Conservation (phyloP, 2,113 vertebrate genomes). For the Neopipo cinnamomea region DNA sequence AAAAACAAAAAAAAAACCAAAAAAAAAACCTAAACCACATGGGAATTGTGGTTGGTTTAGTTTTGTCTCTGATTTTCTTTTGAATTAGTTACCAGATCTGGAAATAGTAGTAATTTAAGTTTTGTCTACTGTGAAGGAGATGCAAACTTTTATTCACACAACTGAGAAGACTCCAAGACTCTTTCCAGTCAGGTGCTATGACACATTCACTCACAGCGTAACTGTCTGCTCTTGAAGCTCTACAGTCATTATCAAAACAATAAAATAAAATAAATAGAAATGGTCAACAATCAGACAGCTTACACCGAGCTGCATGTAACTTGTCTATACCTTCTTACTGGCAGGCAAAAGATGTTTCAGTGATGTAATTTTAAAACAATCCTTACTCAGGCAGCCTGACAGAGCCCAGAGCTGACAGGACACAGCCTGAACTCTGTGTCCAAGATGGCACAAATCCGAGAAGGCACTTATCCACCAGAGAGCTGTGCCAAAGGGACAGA, state of each 20-base stretch:
- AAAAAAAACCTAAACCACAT: neutral
- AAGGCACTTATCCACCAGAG: neutral
- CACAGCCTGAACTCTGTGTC: neutral
- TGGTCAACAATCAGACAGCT: neutral
- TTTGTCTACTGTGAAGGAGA: neutral
- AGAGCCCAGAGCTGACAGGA: constrained; percentile 53
- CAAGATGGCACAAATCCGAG: constrained; percentile 45
- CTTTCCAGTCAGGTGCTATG: neutral
- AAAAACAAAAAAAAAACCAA: neutral
- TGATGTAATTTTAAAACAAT: constrained; percentile 43
- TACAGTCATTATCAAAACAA: neutral
- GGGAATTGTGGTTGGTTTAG: neutral
- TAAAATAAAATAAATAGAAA: neutral
- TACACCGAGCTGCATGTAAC: neutral
- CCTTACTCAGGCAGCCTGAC: constrained; percentile 50
- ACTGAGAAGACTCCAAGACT: neutral
- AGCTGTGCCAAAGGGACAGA: constrained; percentile 27
- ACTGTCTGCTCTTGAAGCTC: neutral
- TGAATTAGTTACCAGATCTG: neutral
- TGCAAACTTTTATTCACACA: neutral
- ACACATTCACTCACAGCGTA: neutral
- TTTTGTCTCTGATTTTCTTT: neutral
- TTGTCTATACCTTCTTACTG: neutral
- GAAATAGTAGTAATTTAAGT: neutral
- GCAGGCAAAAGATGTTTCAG: neutral